Base-by-base conservation (phyloP, 2,113 vertebrate genomes). In the Pitta sordida region DNA sequence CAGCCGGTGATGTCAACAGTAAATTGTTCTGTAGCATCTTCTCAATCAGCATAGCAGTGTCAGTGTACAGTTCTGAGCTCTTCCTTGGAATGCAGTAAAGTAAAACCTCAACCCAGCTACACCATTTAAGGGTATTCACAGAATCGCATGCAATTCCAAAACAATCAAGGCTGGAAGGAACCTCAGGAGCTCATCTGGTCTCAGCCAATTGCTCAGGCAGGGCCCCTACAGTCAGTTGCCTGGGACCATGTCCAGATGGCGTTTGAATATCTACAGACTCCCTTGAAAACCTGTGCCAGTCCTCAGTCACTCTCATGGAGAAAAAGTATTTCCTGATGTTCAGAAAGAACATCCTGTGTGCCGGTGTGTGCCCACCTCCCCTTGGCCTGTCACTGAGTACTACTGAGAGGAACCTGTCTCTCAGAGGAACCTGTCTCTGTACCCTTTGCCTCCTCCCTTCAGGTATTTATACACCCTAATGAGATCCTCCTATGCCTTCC, bases 181-280 rank as follows among this genome's bases (percentile, higher is more conserved):
- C 32, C 44, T 79, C 65, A 32, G 23, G 49, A 68, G 20, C 13
- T 48, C 44, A 24, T 15, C 39, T 63, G 29, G 9, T 81, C 71
- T 10, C 18, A 16, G 3, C 3, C 6, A 8, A 10, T 32, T n/a
- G 20, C 44, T 83, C 34, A 53, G 62, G 18, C 53, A 78, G 43
- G 59, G 30, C 9, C 48, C n/a, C 30, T 11, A 13, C 3, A 53
- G 20, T 27, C 1, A 0, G n/a, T 2, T 65, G 51, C 24, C 41
- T 41, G 30, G 32, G 16, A 19, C 27, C 9, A 5, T 2, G 8
- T 12, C n/a, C 27, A 64, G 23, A 4, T 0, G 0, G 21, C 18
- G 83, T 74, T 32, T 39, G 10, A 41, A 0, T 55, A 53, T 32
- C 32, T 90, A 32, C n/a, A 65, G 32, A 44, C 15, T 55, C 10